A percentile compares a stretch with the other conserved stretches of the same genome.
phyloP scores from a whole-genome alignment of 2,113 vertebrate genomes.

The Mesitornis unicolor region DNA sequence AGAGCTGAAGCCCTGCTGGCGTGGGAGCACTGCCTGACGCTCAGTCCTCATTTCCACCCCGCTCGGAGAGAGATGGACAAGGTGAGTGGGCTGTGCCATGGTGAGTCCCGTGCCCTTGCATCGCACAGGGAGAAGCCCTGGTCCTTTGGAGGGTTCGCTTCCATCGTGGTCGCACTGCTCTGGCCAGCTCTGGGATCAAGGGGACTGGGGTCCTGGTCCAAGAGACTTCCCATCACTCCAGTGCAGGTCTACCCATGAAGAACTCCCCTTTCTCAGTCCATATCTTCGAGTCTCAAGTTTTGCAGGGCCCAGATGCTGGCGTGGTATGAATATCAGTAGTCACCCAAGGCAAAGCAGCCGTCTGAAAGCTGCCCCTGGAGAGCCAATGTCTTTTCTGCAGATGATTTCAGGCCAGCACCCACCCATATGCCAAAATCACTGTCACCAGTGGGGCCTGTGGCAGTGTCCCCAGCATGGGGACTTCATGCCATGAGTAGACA shows the following conservation, averaged over 20 bases:
- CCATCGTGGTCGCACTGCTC: accelerated
- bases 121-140: background rate
- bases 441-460: background rate
- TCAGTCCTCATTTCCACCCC: constrained; percentile 75
- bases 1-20: constrained; percentile 77
- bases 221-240: background rate
- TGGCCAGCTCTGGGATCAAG: background rate
- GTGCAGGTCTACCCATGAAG: background rate
- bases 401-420: background rate
- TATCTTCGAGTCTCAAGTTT: background rate
- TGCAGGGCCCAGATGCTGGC: background rate
- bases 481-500: background rate
- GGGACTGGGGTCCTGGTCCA: accelerated
- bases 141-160: background rate
- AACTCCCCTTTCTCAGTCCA: background rate
- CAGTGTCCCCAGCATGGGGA: background rate
- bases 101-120: background rate
- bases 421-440: background rate
- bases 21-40: constrained; percentile 80
- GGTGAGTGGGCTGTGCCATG: background rate
- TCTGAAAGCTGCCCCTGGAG: background rate
- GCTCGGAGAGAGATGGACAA: constrained; percentile 77
- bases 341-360: background rate
- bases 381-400: background rate
- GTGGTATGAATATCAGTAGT: background rate